phyloP scores from a whole-genome alignment of 2,797 vertebrate species.

The Sciurus carolinensis region DNA sequence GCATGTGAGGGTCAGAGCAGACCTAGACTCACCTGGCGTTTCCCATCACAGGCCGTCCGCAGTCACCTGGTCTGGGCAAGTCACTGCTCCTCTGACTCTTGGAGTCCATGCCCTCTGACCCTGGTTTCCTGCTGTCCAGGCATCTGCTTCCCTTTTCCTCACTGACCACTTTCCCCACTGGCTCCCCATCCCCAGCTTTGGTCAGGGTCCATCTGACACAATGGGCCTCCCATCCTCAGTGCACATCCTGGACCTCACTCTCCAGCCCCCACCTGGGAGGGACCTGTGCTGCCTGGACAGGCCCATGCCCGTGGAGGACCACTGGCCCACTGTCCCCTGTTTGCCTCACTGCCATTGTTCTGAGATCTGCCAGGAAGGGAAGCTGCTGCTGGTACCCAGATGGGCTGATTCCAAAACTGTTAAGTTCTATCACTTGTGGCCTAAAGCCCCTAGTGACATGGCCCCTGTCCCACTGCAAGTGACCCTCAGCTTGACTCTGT shows the following conservation, averaged over 20 bases:
- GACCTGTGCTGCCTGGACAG: background rate
- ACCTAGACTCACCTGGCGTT: too few relatives aligned
- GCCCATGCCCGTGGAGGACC: too few relatives aligned
- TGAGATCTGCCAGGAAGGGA: rapidly evolving
- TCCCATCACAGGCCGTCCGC: too few relatives aligned
- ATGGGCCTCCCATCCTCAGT: background rate
- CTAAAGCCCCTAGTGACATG: too few relatives aligned
- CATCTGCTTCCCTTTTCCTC: too few relatives aligned
- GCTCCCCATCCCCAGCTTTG: rapidly evolving
- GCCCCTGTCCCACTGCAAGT: rapidly evolving
- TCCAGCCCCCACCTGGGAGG: background rate
- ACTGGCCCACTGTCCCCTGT: background rate
- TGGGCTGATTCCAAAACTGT: too few relatives aligned
- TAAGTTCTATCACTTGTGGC: too few relatives aligned
- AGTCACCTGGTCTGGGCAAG: too few relatives aligned
- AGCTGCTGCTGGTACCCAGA: rapidly evolving
- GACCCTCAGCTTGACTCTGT: background rate
- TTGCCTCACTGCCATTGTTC: background rate
- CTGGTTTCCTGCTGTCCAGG: background rate
- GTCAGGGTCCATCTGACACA: background rate
- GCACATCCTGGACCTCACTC: rapidly evolving
- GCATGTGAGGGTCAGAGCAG: too few relatives aligned
- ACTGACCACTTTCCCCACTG: too few relatives aligned
- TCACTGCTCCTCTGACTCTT: too few relatives aligned
- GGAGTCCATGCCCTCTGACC: rapidly evolving